phyloP scores from a whole-genome alignment of 2,888 invertebrate species.

The Marasmarcha lunaedactyla region DNA sequence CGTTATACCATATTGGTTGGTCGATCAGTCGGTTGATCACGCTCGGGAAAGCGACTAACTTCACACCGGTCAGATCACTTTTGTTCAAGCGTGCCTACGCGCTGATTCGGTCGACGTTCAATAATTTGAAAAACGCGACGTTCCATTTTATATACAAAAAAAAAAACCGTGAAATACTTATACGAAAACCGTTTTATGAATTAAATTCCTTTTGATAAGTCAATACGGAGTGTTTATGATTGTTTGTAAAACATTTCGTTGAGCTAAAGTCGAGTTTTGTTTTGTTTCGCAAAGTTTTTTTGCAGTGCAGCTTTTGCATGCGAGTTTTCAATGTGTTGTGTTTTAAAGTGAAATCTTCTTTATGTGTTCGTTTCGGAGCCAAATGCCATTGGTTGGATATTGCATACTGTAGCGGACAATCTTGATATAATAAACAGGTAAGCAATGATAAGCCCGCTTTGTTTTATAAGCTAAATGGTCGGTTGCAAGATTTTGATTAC shows the following conservation, averaged over 20 bases:
- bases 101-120: constrained; percentile 25
- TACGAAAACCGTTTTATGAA: no score
- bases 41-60: constrained; percentile 32
- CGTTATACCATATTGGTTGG: no score
- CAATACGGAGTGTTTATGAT: no score
- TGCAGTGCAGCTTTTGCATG: constrained; percentile 31
- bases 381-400: not conserved
- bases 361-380: not conserved
- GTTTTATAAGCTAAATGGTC: no score
- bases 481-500: no score
- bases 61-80: constrained; percentile 64
- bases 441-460: constrained; percentile 16
- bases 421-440: constrained; percentile 52
- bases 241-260: no score
- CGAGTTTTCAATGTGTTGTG: constrained; percentile 24
- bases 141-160: no score
- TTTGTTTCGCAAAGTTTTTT: constrained; percentile 21
- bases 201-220: no score
- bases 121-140: constrained; percentile 8
- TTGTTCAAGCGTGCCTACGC: constrained; percentile 49
- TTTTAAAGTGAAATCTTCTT: constrained; percentile 15
- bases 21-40: constrained; percentile 20
- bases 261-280: not conserved
- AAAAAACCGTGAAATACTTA: no score
- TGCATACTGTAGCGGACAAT: constrained; percentile 21